A percentile compares a stretch with the other conserved stretches of the same genome.
Evolutionary conservation across 2,797 vertebrate genomes (phyloP).

Genomic region (Thaleichthys pacificus): DNA sequence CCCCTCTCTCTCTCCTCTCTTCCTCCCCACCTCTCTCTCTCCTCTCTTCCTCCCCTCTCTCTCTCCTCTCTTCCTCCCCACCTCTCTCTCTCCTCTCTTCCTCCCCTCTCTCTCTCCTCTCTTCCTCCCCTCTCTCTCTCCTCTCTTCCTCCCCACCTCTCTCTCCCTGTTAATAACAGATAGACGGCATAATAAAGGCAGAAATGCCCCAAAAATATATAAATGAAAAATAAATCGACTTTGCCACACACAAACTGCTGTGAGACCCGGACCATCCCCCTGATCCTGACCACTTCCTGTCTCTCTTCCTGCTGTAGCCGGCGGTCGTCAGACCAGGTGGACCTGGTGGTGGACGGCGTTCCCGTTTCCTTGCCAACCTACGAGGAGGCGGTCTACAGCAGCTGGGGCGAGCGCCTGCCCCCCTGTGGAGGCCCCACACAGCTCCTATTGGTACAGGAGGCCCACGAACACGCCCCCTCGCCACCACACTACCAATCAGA

Average conservation of each 20-base stretch:
- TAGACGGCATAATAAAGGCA: too few relatives aligned
- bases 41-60: too few relatives aligned
- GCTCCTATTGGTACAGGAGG: conserved; percentile 70
- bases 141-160: too few relatives aligned
- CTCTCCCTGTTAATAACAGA: too few relatives aligned
- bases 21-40: too few relatives aligned
- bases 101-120: too few relatives aligned
- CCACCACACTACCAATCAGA: conserved; percentile 48
- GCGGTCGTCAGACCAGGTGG: conserved; percentile 75
- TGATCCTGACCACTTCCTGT: not conserved
- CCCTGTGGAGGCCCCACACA: conserved; percentile 69
- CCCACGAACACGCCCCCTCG: conserved; percentile 30
- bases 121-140: too few relatives aligned
- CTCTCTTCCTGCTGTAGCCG: conserved; percentile 49
- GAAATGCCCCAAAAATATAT: too few relatives aligned
- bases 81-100: too few relatives aligned
- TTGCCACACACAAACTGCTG: not conserved
- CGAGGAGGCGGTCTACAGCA: conserved; percentile 76
- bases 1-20: too few relatives aligned
- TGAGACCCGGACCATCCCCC: not conserved
- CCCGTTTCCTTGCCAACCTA: conserved; percentile 74
- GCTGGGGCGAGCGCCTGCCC: conserved; percentile 70
- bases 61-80: too few relatives aligned
- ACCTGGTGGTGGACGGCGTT: conserved; percentile 72
- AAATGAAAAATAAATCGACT: not conserved